A percentile compares a stretch with the other conserved stretches of the same genome.
phyloP scores from a whole-genome alignment of 1,140 invertebrate species.

The Eriocheir sinensis region DNA sequence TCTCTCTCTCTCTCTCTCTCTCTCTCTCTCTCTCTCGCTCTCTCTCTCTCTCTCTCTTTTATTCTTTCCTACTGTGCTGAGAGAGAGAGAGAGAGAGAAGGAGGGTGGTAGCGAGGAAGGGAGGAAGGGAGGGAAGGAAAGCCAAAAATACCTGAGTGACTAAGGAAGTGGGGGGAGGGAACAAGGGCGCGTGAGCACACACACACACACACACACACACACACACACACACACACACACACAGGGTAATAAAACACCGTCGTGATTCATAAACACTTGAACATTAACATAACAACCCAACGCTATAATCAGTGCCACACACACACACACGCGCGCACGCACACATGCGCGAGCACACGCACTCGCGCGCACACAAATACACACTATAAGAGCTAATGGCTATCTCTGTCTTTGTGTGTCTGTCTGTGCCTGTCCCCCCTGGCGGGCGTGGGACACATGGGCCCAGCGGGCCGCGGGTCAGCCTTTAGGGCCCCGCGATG shows the following conservation, averaged over 20 bases:
- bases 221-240: background rate
- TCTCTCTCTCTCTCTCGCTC: too few species aligned
- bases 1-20: too few species aligned
- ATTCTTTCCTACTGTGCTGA: too few species aligned
- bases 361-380: background rate
- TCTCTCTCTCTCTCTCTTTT: too few species aligned
- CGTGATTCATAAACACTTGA: too few species aligned
- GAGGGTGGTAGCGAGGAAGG: background rate
- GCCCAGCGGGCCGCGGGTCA: too few species aligned
- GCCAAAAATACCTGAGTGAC: background rate
- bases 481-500: background rate
- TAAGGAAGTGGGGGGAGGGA: background rate
- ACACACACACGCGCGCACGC: too few species aligned
- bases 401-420: background rate
- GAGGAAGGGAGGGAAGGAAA: background rate
- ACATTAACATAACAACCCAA: too few species aligned
- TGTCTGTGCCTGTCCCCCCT: background rate
- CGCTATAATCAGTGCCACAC: too few species aligned
- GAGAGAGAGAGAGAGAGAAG: slow-evolving; percentile 38
- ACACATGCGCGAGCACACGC: too few species aligned
- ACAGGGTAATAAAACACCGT: background rate
- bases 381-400: too few species aligned
- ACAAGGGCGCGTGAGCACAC: background rate
- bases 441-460: too few species aligned
- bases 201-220: slow-evolving; percentile 30